Conservation (phyloP, 2,797 vertebrate species). For the Sebastes matsubarae region DNA sequence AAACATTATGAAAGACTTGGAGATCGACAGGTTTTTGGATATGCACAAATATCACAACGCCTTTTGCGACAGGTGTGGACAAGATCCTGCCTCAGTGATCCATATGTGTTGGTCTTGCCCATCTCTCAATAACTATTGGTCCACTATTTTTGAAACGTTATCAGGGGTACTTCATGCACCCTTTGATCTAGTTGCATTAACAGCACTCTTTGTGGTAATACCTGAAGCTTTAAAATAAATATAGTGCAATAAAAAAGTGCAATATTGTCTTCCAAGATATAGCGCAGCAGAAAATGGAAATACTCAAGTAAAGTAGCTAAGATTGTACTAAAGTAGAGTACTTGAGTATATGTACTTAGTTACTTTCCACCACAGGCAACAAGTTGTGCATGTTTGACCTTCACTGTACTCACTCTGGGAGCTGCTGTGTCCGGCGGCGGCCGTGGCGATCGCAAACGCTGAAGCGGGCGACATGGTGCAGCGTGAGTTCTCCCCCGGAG, state of each 20-base stretch:
- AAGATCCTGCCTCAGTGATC: no score
- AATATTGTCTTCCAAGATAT: background rate
- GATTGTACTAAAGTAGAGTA: no score
- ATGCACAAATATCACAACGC: no score
- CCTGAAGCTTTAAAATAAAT: background rate
- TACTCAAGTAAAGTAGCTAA: background rate
- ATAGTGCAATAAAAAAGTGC: background rate
- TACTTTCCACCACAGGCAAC: background rate
- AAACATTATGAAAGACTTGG: no score
- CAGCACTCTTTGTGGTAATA: no score
- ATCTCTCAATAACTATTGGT: no score
- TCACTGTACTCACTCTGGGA: conserved; percentile 85
- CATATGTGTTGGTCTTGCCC: no score
- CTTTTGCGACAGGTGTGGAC: no score
- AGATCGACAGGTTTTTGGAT: no score
- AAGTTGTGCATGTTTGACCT: background rate
- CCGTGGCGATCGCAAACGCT: conserved; percentile 95
- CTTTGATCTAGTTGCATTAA: no score
- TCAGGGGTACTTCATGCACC: no score
- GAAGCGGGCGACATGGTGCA: conserved; percentile 92
- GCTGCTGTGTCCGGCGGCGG: conserved; percentile 91
- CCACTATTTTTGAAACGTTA: no score
- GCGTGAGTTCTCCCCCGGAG: conserved; percentile 86
- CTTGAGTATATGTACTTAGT: background rate
- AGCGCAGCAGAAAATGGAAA: background rate